Percentiles rank a stretch among this genome's conserved stretches.
Conservation (phyloP, 2,888 invertebrate genomes). For the Pandemis corylana region DNA sequence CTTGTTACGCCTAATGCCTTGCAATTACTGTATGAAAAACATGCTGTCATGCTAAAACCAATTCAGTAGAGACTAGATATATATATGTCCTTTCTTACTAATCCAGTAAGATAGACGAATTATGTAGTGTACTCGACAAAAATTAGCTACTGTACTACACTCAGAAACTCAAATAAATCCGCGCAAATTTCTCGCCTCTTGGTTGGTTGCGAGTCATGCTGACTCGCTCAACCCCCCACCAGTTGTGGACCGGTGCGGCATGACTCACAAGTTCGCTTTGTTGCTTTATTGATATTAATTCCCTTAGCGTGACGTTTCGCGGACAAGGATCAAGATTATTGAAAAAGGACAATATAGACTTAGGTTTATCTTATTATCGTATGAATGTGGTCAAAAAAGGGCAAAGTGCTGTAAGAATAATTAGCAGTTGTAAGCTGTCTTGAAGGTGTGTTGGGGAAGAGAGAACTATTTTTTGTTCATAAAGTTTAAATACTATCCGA, state of each 20-base stretch:
- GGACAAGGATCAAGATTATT: slow-evolving; percentile 24
- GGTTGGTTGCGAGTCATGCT: slow-evolving; percentile 28
- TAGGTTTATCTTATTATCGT: neutral
- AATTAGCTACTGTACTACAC: neutral
- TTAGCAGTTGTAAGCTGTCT: too few relatives aligned
- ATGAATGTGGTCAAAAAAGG: too few relatives aligned
- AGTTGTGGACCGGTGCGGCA: slow-evolving; percentile 19
- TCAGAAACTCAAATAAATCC: slow-evolving; percentile 1
- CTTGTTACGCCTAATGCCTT: too few relatives aligned
- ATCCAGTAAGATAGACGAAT: too few relatives aligned
- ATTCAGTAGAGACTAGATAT: too few relatives aligned
- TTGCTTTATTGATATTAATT: slow-evolving; percentile 41
- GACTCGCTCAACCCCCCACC: slow-evolving; percentile 32
- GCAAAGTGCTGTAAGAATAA: too few relatives aligned
- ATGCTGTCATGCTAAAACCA: too few relatives aligned
- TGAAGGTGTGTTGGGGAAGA: too few relatives aligned
- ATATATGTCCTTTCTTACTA: too few relatives aligned
- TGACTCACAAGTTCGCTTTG: slow-evolving; percentile 32
- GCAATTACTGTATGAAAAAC: too few relatives aligned
- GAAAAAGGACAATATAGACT: neutral
- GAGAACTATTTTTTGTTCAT: too few relatives aligned
- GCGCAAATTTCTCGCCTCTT: slow-evolving; percentile 34
- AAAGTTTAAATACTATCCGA: too few relatives aligned
- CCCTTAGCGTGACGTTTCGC: slow-evolving; percentile 34
- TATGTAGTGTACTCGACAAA: neutral